Base-by-base conservation (phyloP, 2,797 vertebrate genomes). In the Pseudomugil gertrudae region DNA sequence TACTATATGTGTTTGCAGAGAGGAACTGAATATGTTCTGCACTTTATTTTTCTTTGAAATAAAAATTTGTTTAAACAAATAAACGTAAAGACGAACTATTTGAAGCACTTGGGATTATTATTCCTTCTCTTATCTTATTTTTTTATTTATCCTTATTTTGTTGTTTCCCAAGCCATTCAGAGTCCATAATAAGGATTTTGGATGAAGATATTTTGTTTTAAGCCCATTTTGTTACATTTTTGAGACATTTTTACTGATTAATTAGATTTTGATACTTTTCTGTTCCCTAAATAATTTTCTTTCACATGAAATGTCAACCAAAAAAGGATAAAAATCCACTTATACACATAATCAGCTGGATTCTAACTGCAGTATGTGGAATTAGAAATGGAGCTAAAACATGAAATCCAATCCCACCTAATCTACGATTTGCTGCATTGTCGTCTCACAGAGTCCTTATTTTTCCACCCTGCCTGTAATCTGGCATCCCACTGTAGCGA, bases 1-100 rank as follows among this genome's bases (percentile, higher is more conserved):
- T 53, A 54, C 61, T 75, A 56, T 95, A 90, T 84, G 93, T 95
- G 62, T 84, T 68, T 74, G 79, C 74, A 74, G 80, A 81, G 85
- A 29, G 5, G 27, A 81, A 55, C 52, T 94, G 95, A 95, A 94
- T 94, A 93, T 94, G 93, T 96, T 90, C 93, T 95, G 96, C 96
- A 98, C 96, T 98, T 98, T 98, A 97, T 94, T 93, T 93, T 92
- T 94, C 38, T 92, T 63, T 70, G 26, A 65, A 56, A 60, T 40
- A 30, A 10, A 23, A 72, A 51, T 14, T 26, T 6, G 4, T 51
- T 26, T 26, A 56, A 40, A 35, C 57, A 71, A 6, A 36, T 36
- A 64, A 52, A 61, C 45, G 3, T 60, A 15, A 24, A 33, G 63
- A 53, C 35, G 33, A 56, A 64, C 57, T 80, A 71, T 82, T 66